A percentile compares a stretch with the other conserved stretches of the same genome.
Conservation (phyloP, 2,888 invertebrate species). For the Tethea ocularis region DNA sequence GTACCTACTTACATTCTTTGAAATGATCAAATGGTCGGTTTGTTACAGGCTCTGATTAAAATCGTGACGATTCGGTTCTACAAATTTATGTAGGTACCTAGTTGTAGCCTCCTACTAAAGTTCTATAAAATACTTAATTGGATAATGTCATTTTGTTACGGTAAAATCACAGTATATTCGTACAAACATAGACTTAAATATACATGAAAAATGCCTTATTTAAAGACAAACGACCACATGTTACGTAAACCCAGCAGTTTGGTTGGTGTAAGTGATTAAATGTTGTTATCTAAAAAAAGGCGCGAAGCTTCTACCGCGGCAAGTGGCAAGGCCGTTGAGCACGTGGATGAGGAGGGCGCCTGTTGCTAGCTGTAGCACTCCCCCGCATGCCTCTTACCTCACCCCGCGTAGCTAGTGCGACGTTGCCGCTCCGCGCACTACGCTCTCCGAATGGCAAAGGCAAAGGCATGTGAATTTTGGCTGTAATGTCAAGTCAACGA, state of each 20-base stretch:
- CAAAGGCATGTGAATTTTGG: constrained; percentile 60
- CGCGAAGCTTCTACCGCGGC: constrained; percentile 70
- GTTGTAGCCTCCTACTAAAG: too few species aligned
- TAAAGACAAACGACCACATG: constrained; percentile 14
- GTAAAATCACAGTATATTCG: background rate
- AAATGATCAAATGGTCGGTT: too few species aligned
- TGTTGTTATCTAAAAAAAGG: constrained; percentile 73
- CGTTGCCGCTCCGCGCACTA: constrained; percentile 69
- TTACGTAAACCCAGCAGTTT: constrained; percentile 47
- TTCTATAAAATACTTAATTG: background rate
- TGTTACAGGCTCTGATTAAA: too few species aligned
- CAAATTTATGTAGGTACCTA: too few species aligned
- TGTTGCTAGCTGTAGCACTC: constrained; percentile 66
- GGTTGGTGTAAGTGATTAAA: constrained; percentile 53
- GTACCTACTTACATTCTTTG: too few species aligned
- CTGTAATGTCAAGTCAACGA: constrained; percentile 50
- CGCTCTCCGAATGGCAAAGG: constrained; percentile 42
- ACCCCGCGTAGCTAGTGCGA: constrained; percentile 48
- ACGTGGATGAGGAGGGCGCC: constrained; percentile 71
- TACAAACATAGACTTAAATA: background rate
- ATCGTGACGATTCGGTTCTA: too few species aligned
- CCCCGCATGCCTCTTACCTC: constrained; percentile 29
- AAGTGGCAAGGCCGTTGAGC: constrained; percentile 76
- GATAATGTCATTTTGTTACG: background rate
- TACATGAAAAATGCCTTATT: background rate